Percentiles rank a stretch among this genome's conserved stretches.
phyloP scores from a whole-genome alignment of 2,888 invertebrate species.

The Caenorhabditis wallacei region DNA sequence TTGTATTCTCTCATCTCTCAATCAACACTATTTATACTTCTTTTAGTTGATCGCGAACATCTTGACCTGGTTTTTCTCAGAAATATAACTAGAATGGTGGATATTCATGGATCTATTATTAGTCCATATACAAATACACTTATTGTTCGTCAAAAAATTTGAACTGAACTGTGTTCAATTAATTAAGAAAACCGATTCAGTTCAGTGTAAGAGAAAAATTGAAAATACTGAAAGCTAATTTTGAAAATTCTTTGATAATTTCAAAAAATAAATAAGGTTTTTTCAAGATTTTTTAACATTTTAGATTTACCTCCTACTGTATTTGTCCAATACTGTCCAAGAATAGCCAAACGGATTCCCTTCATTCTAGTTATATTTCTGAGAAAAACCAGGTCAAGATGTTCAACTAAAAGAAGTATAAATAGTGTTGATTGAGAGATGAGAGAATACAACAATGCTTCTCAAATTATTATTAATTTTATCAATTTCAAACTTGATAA shows the following conservation, averaged over 20 bases:
- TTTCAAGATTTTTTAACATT: too few species aligned
- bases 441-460: constrained; percentile 26
- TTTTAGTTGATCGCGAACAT: constrained; percentile 57
- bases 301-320: too few species aligned
- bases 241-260: too few species aligned
- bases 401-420: constrained; percentile 47
- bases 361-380: constrained; percentile 48
- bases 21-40: constrained; percentile 33
- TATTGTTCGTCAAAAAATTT: too few species aligned
- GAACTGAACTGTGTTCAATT: too few species aligned
- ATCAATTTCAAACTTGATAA: not conserved
- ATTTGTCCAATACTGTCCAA: constrained; percentile 5
- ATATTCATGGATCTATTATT: constrained; percentile 43
- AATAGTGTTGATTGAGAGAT: constrained; percentile 8
- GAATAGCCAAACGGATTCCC: constrained; percentile 44
- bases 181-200: too few species aligned
- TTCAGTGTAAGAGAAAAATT: too few species aligned
- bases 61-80: constrained; percentile 55
- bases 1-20: constrained; percentile 1
- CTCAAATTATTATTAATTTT: constrained; percentile 21
- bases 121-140: too few species aligned
- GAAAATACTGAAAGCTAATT: too few species aligned
- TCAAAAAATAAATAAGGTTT: too few species aligned
- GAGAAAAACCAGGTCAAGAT: constrained; percentile 59
- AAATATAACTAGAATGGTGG: constrained; percentile 49